Evolutionary conservation across 2,888 invertebrate genomes (phyloP), one percentile per base, ranked within the genome.

Genomic region (Lithophane socia): DNA sequence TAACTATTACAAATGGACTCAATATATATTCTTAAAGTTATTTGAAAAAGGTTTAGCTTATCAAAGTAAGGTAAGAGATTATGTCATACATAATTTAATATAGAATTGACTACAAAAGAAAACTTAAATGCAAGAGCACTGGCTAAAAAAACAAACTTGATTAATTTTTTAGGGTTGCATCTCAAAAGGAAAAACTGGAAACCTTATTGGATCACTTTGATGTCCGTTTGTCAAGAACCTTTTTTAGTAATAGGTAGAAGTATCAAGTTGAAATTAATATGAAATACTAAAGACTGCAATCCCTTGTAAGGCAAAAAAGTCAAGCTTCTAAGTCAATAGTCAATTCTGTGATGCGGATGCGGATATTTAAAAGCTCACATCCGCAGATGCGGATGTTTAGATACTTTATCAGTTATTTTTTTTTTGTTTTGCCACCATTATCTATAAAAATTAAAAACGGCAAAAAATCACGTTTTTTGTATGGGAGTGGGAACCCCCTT

Each of bases 1-100:
- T 18, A 92, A 97, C 12, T 99, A 99, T 94, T 99, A 99, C 92
- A 98, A 97, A 92, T 99, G 99, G 99, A 99, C 99, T 0, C 99
- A 99, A 94, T 98, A 98, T 92, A 97, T 99, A 76, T 99, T 99
- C 94, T 94, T 99, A 21, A 98, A 98, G 96, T 95, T 99, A 88
- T 98, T 97, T 94, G 98, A 99, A 89, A 97, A 97, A 70, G 99
- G 98, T 7, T 96, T 99, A 69, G 98, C 98, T 2, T 99, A 99
- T 94, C 98, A 98, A 92, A 98, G 98, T 93, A 97, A 98, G 97
- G 98, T 98, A 94, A 91, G 90, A 83, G 75, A 42, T 60, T n/a
- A 68, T 44, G 9, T 44, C 12, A 60, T 54, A 0, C 8, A 63
- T 44, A 21, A 61, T 24, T 54, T 61, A 4, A 44, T 21, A 4